Conservation (phyloP, 37 sponge, comb jelly and placozoan genomes). For the Eunapius fragilis region DNA sequence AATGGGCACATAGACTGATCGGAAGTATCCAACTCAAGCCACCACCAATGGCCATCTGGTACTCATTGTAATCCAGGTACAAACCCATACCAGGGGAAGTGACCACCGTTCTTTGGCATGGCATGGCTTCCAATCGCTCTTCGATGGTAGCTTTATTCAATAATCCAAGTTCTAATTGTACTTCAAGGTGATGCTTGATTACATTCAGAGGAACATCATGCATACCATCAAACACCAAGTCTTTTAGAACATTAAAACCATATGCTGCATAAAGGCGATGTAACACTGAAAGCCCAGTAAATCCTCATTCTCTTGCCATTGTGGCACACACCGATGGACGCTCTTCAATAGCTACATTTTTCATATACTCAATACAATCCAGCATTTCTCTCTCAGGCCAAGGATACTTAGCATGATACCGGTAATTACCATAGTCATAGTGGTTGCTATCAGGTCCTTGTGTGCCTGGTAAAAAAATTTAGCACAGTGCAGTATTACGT, state of each 20-base stretch:
- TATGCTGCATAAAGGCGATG: slow-evolving; percentile 7
- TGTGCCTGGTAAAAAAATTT: background rate
- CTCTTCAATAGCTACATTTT: slow-evolving; percentile 4
- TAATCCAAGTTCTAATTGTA: background rate
- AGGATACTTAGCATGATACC: slow-evolving; percentile 2
- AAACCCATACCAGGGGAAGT: no score
- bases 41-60: no score
- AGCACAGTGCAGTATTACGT: background rate
- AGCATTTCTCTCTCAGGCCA: background rate
- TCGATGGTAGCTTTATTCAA: slow-evolving; percentile 5
- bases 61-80: no score
- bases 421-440: slow-evolving; percentile 22
- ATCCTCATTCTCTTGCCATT: slow-evolving; percentile 9
- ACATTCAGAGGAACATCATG: slow-evolving; percentile 9
- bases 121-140: slow-evolving; percentile 6
- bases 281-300: slow-evolving; percentile 14
- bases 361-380: slow-evolving; percentile 8
- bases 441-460: background rate
- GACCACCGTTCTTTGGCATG: no score
- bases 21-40: no score
- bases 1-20: no score
- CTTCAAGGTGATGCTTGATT: slow-evolving; percentile 1
- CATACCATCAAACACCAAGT: slow-evolving; percentile 45
- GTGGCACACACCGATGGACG: slow-evolving; percentile 12
- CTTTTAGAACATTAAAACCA: slow-evolving; percentile 10